Evolutionary conservation across 2,113 vertebrate genomes (phyloP).

Genomic region (Uropsilus gracilis): DNA sequence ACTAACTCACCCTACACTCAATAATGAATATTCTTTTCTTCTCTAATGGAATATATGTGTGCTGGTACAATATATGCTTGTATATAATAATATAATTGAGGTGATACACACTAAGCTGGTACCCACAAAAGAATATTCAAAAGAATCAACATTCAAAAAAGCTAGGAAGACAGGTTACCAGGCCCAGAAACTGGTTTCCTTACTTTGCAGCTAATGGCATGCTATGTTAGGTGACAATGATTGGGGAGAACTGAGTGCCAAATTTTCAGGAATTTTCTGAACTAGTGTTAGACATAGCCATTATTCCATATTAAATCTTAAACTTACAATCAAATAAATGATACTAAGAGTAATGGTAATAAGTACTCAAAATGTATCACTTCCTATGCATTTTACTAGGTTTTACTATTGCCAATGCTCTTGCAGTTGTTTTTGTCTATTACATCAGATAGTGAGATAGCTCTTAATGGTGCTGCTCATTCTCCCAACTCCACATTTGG

Average conservation of each 20-base stretch:
- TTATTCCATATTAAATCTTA: not conserved
- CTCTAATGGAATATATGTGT: not conserved
- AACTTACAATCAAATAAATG: not conserved
- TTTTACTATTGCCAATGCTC: not conserved
- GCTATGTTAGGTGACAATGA: not conserved
- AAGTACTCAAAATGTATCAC: not conserved
- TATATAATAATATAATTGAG: not conserved
- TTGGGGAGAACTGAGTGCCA: not conserved
- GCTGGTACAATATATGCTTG: not conserved
- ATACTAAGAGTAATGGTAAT: not conserved
- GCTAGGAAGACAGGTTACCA: not conserved
- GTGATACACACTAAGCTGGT: not conserved
- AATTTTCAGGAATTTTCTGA: not conserved
- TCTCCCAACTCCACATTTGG: not conserved
- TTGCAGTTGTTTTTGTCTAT: not conserved
- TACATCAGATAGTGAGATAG: not conserved
- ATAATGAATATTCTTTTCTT: not conserved
- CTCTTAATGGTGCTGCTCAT: fast-evolving
- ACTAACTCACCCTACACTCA: too few species aligned
- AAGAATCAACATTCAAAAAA: not conserved
- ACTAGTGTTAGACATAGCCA: not conserved
- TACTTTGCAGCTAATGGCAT: not conserved
- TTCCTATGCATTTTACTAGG: not conserved
- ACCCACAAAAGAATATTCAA: slow-evolving; percentile 6
- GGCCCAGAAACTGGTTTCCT: not conserved